phyloP scores from a whole-genome alignment of 2,888 invertebrate genomes.

The Thumatha senex region DNA sequence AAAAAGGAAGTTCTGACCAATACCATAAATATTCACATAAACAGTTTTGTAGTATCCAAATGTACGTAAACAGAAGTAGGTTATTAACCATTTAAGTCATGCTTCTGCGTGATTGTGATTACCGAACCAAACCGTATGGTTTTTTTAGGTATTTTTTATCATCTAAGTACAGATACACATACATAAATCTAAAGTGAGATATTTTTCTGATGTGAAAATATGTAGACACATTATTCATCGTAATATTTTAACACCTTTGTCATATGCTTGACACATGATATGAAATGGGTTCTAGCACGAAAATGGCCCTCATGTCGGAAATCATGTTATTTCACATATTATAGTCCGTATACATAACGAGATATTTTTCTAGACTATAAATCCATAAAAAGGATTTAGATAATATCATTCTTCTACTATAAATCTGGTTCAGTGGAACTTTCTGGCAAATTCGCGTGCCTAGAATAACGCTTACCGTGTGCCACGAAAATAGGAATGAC shows the following conservation, averaged over 20 bases:
- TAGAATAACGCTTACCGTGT: constrained; percentile 6
- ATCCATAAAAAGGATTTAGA: not conserved
- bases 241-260: constrained; percentile 23
- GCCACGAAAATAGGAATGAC: constrained; percentile 29
- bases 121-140: no score
- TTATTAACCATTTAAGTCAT: no score
- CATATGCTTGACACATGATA: constrained; percentile 31
- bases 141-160: not conserved
- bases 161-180: not conserved
- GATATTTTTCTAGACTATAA: not conserved
- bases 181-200: not conserved
- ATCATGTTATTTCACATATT: constrained; percentile 6
- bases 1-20: no score
- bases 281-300: constrained; percentile 20
- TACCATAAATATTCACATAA: no score
- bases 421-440: not conserved
- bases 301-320: constrained; percentile 5
- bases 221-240: not conserved
- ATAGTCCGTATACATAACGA: constrained; percentile 5
- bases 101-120: no score
- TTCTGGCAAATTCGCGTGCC: not conserved
- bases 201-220: no score
- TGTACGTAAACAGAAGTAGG: no score
- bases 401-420: not conserved
- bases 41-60: no score